Evolutionary conservation across 2,888 invertebrate genomes (phyloP).

Genomic region (Cheilosia urbana): DNA sequence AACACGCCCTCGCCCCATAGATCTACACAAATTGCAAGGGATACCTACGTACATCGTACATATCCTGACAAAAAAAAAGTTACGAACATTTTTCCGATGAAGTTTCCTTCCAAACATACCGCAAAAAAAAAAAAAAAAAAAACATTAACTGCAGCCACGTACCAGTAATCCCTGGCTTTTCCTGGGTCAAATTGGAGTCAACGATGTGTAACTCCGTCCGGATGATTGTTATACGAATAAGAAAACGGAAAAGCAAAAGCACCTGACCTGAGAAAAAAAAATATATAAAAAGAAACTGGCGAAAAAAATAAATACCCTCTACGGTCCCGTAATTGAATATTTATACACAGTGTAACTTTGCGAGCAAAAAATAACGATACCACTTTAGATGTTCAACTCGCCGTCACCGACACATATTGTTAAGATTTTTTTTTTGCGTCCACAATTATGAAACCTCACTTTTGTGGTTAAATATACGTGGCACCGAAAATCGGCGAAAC

Average conservation of each 20-base stretch:
- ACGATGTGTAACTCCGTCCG: slow-evolving; percentile 67
- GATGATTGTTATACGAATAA: slow-evolving; percentile 17
- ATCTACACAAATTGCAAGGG: slow-evolving; percentile 17
- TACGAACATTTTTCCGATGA: slow-evolving; percentile 32
- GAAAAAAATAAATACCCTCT: slow-evolving; percentile 2
- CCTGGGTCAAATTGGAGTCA: slow-evolving; percentile 67
- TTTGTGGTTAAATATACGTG: slow-evolving; percentile 63
- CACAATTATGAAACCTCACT: slow-evolving; percentile 72
- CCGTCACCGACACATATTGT: slow-evolving; percentile 27
- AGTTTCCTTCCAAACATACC: slow-evolving; percentile 31
- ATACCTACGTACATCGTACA: not conserved
- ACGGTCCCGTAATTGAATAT: slow-evolving; percentile 59
- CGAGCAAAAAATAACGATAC: not conserved
- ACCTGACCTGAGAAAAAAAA: slow-evolving; percentile 8
- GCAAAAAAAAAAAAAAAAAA: slow-evolving; percentile 21
- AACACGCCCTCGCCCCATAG: slow-evolving; percentile 17
- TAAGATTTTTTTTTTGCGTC: slow-evolving; percentile 25
- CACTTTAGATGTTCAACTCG: slow-evolving; percentile 37
- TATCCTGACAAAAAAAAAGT: slow-evolving; percentile 16
- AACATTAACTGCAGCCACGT: slow-evolving; percentile 52
- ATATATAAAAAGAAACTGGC: slow-evolving; percentile 17
- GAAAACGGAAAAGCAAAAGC: not conserved
- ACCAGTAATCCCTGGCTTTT: slow-evolving; percentile 68
- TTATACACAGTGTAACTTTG: slow-evolving; percentile 32
- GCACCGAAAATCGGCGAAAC: slow-evolving; percentile 65